These are phyloP conservation scores for Charina bottae DNA, from an alignment of 2,113 vertebrate genomes.

Conservation along the genomic window DNA sequence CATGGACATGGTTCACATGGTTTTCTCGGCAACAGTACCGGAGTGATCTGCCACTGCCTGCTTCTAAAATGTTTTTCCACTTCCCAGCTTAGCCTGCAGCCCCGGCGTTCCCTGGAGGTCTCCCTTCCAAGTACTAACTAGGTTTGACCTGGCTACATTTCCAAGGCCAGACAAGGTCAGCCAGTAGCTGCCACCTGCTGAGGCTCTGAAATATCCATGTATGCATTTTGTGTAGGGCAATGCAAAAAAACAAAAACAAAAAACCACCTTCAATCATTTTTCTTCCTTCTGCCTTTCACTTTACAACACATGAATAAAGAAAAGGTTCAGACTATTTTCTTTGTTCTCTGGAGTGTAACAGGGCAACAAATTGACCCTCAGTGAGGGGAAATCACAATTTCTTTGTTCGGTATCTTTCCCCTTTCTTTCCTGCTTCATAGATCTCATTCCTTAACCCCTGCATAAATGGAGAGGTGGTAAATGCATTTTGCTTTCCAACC, in stretches of 20 bases:
- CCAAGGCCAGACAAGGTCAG: background rate
- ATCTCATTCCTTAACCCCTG: background rate
- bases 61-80: background rate
- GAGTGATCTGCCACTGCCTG: background rate
- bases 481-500: background rate
- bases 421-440: constrained; percentile 11
- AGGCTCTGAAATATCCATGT: background rate
- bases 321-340: constrained; percentile 32
- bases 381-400: background rate
- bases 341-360: constrained; percentile 34
- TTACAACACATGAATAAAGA: constrained; percentile 33
- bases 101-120: background rate
- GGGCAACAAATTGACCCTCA: constrained; percentile 26
- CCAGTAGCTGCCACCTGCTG: background rate
- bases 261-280: background rate
- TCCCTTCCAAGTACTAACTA: background rate
- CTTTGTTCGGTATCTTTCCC: background rate
- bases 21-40: background rate
- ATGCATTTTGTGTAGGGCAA: background rate
- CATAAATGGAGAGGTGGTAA: background rate
- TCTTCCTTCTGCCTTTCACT: background rate
- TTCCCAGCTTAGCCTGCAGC: background rate
- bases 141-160: background rate
- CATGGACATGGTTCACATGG: background rate
- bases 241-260: background rate